Base-by-base conservation (phyloP, 2,797 vertebrate species). In the Tenualosa thibaudeaui region DNA sequence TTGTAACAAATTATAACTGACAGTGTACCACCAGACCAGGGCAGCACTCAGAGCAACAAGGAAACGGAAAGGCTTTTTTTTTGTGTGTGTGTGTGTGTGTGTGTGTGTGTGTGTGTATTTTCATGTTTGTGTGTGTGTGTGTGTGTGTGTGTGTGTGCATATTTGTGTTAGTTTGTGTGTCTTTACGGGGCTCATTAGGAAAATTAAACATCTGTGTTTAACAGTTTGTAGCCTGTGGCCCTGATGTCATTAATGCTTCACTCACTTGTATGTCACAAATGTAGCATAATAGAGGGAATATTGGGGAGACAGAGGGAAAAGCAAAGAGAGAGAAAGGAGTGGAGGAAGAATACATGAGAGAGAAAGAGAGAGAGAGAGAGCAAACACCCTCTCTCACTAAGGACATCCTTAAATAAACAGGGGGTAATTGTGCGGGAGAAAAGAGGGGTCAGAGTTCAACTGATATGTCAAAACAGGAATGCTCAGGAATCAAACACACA, bases 191-290 rank as follows among this genome's bases (percentile, higher is more conserved):
- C 24, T 71, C 65, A 71, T 71, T 71, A 87, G 81, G 62, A 81
- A 85, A 86, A 84, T 86, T 83, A 40, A 86, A 91, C 92, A 91
- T 90, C 91, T 92, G 92, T 94, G 90, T 95, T 94, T 93, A 92
- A 93, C 90, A 88, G 86, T 54, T 65, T 49, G 87, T 85, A 87
- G 88, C 85, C 88, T 86, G 87, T 88, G 88, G 85, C 86, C 85
- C 85, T 85, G 31, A 26, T 82, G 68, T n/a, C 71, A 81, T 84
- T 86, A 86, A 86, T 84, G 51, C 78, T 37, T 62, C 37, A 56
- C 43, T n/a, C 53, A 31, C 58, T 22, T 82, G 71, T 84, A 81
- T 83, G 53, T 56, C 10, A 81, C 50, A 62, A 92, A 86, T 87
- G 86, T 62, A 85, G 89, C 82, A 81, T 56, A 31, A 83, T 81